phyloP scores from a whole-genome alignment of 2,113 vertebrate genomes.

The Chlamydotis undulata region DNA sequence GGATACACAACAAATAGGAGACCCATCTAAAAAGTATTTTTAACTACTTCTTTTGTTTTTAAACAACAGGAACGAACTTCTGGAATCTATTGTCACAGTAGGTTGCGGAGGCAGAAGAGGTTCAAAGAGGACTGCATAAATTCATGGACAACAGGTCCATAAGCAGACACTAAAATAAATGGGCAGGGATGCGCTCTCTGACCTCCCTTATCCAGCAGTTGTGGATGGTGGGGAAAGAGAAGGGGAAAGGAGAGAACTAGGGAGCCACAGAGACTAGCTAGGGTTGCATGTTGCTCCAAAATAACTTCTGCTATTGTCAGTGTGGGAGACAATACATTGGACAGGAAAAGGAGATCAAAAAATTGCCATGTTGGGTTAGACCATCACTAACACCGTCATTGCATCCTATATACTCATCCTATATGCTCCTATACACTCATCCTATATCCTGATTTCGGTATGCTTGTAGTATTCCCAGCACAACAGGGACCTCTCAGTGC shows the following conservation, averaged over 20 bases:
- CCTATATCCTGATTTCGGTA: not conserved
- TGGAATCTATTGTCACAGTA: not conserved
- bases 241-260: not conserved
- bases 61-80: not conserved
- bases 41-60: not conserved
- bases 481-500: not conserved
- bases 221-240: not conserved
- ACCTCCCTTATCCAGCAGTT: not conserved
- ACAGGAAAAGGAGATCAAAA: not conserved
- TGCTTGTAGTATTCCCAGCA: not conserved
- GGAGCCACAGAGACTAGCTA: not conserved
- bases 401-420: not conserved
- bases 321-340: not conserved
- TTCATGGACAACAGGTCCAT: not conserved
- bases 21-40: not conserved
- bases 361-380: not conserved
- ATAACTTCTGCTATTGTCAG: not conserved
- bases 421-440: not conserved
- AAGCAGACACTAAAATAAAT: not conserved
- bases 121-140: not conserved
- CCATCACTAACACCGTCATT: not conserved
- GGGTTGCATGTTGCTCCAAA: not conserved
- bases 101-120: not conserved
- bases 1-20: not conserved
- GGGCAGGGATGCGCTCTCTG: not conserved